Evolutionary conservation across 2,888 invertebrate genomes (phyloP).

Genomic region (Parnassius glacialis): DNA sequence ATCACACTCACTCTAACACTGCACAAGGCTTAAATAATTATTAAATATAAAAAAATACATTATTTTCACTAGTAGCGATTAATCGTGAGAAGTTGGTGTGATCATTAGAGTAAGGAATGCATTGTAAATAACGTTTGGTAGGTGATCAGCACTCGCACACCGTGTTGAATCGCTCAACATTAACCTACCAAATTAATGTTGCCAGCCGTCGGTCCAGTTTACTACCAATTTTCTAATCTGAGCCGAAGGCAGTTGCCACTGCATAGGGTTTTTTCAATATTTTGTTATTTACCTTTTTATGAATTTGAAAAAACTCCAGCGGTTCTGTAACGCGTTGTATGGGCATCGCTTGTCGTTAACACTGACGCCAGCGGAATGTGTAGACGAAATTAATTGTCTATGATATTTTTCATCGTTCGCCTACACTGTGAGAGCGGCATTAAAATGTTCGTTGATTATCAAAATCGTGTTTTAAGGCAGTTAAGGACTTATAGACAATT

Average conservation of each 20-base stretch:
- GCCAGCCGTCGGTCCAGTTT: slow-evolving; percentile 37
- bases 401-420: slow-evolving; percentile 26
- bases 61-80: not conserved
- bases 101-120: slow-evolving; percentile 64
- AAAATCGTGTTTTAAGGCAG: not conserved
- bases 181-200: slow-evolving; percentile 65
- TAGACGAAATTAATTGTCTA: slow-evolving; percentile 43
- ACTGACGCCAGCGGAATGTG: slow-evolving; percentile 59
- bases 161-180: slow-evolving; percentile 56
- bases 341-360: slow-evolving; percentile 80
- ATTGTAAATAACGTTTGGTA: slow-evolving; percentile 78
- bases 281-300: slow-evolving; percentile 6
- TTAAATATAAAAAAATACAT: no score
- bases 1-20: slow-evolving; percentile 48
- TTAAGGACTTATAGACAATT: not conserved
- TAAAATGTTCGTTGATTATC: slow-evolving; percentile 32
- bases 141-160: slow-evolving; percentile 60
- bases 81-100: slow-evolving; percentile 45
- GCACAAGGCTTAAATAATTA: slow-evolving; percentile 33
- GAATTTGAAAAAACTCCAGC: slow-evolving; percentile 38
- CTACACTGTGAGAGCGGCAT: slow-evolving; percentile 37
- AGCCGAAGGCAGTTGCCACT: slow-evolving; percentile 30
- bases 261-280: slow-evolving; percentile 42
- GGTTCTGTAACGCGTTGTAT: slow-evolving; percentile 65
- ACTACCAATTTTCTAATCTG: slow-evolving; percentile 30